Conservation (phyloP, 2,113 vertebrate genomes). For the Argyrosomus japonicus region DNA sequence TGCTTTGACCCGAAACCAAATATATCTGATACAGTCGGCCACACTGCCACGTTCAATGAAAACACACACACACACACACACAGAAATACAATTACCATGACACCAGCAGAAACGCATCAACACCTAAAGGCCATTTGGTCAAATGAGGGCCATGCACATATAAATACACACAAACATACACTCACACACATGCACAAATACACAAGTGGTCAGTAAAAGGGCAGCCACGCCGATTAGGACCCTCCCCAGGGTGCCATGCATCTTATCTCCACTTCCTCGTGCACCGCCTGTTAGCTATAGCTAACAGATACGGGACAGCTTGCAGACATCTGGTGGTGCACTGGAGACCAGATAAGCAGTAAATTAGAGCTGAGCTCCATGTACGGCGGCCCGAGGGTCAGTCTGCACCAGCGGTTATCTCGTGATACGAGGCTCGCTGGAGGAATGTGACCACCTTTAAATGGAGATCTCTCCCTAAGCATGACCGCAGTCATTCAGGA, state of each 20-base stretch:
- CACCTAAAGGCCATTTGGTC: slow-evolving; percentile 18
- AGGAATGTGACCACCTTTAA: slow-evolving; percentile 18
- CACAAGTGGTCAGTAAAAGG: slow-evolving; percentile 10
- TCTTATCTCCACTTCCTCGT: slow-evolving; percentile 33
- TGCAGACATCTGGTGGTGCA: slow-evolving; percentile 11
- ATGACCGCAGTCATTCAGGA: not conserved
- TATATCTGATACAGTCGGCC: not conserved
- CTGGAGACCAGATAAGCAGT: slow-evolving; percentile 35
- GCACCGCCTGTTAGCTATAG: slow-evolving; percentile 13
- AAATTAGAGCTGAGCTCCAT: slow-evolving; percentile 28
- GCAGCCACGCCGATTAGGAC: slow-evolving; percentile 25
- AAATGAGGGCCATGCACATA: not conserved
- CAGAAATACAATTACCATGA: slow-evolving; percentile 3
- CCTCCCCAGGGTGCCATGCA: slow-evolving; percentile 18
- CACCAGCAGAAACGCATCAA: not conserved
- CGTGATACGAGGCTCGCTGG: not conserved
- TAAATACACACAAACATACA: slow-evolving; percentile 4
- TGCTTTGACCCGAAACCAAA: slow-evolving; percentile 11
- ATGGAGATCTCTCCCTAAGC: not conserved
- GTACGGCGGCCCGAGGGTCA: not conserved
- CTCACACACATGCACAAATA: not conserved
- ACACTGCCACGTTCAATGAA: not conserved
- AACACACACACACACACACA: not conserved
- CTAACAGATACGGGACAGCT: slow-evolving; percentile 27
- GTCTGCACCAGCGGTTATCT: slow-evolving; percentile 9